phyloP scores from a whole-genome alignment of 1,140 invertebrate genomes.

The Brachionus koreanus region DNA sequence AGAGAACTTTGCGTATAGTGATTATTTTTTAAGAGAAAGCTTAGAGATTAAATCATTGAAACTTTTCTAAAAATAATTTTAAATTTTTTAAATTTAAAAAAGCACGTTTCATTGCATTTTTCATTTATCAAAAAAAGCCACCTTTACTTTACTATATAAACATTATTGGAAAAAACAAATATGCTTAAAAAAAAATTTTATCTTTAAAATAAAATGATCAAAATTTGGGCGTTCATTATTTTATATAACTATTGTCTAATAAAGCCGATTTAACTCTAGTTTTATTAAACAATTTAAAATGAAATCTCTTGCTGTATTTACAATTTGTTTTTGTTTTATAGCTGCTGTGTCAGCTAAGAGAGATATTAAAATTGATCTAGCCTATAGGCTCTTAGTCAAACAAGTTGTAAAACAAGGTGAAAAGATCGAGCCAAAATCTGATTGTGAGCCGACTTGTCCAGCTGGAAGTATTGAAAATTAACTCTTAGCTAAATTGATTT shows the following conservation, averaged over 20 bases:
- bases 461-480: not conserved
- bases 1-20: no score
- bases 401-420: not conserved
- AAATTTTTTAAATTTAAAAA: no score
- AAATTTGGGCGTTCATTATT: not conserved
- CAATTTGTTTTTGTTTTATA: not conserved
- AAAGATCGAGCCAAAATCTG: not conserved
- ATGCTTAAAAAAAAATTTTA: no score
- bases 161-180: no score
- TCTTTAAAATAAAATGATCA: no score
- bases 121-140: no score
- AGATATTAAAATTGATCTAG: not conserved
- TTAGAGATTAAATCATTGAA: no score
- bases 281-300: not conserved
- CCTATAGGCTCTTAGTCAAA: conserved; percentile 6
- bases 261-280: not conserved
- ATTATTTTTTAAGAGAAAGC: no score
- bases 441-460: conserved; percentile 13
- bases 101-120: no score
- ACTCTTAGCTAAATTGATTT: not conserved
- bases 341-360: not conserved
- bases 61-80: no score
- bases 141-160: no score
- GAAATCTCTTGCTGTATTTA: not conserved
- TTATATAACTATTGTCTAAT: not conserved